phyloP scores from a whole-genome alignment of 2,888 invertebrate species.

The Sussaba pulchella region DNA sequence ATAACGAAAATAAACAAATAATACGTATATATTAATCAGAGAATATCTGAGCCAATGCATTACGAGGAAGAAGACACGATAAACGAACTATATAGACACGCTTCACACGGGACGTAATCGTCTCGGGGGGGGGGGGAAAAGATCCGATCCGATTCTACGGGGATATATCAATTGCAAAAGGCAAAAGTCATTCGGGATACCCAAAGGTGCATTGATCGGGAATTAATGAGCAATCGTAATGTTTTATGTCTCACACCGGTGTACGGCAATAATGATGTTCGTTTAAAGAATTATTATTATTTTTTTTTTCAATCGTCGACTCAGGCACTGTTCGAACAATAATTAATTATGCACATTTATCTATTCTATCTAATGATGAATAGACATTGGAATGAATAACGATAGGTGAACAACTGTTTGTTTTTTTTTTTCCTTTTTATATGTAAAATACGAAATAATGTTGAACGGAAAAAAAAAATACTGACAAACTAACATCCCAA shows the following conservation, averaged over 20 bases:
- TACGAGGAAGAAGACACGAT: slow-evolving; percentile 17
- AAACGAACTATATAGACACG: slow-evolving; percentile 44
- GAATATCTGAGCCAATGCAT: slow-evolving; percentile 15
- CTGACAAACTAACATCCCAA: no score
- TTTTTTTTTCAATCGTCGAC: slow-evolving; percentile 7
- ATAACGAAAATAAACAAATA: background rate
- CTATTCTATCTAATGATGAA: slow-evolving; percentile 3
- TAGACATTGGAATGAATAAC: background rate
- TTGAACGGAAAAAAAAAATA: slow-evolving; percentile 7
- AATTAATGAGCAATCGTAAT: slow-evolving; percentile 62
- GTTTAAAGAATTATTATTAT: no score
- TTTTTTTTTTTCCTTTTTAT: slow-evolving; percentile 1
- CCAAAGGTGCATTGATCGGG: slow-evolving; percentile 83
- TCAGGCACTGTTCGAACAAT: slow-evolving; percentile 8
- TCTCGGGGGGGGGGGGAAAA: slow-evolving; percentile 34
- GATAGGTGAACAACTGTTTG: no score
- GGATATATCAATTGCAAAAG: slow-evolving; percentile 46
- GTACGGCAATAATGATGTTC: background rate
- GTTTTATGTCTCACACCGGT: background rate
- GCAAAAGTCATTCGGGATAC: slow-evolving; percentile 75
- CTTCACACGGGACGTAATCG: slow-evolving; percentile 53
- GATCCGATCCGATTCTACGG: slow-evolving; percentile 55
- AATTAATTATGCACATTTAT: background rate
- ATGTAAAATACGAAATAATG: background rate
- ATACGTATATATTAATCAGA: background rate